phyloP scores from a whole-genome alignment of 2,888 invertebrate genomes.

The Anoplius nigerrimus region DNA sequence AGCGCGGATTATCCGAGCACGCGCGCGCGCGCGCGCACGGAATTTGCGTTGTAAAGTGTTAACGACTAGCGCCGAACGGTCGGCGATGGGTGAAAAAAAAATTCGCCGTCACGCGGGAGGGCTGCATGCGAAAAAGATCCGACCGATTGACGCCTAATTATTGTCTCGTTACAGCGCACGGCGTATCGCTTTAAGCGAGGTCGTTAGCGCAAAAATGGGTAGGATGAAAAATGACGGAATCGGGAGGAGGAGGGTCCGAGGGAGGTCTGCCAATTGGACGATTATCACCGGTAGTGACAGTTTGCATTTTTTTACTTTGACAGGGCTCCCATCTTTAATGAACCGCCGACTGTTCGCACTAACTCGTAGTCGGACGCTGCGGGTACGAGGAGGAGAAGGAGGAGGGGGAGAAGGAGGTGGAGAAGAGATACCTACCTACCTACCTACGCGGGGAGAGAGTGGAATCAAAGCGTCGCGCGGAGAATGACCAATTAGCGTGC shows the following conservation, averaged over 20 bases:
- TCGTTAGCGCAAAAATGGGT: too few species aligned
- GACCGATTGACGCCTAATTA: too few species aligned
- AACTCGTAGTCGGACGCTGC: too few species aligned
- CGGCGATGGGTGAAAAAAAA: constrained; percentile 6
- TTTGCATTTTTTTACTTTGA: too few species aligned
- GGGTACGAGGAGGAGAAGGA: neutral
- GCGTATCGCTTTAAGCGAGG: too few species aligned
- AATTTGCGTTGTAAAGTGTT: constrained; percentile 33
- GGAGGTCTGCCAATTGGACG: too few species aligned
- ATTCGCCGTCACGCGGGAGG: constrained; percentile 7
- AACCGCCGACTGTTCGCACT: too few species aligned
- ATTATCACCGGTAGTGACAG: too few species aligned
- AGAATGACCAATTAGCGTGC: constrained; percentile 58
- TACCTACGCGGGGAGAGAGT: neutral
- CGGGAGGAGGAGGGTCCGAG: too few species aligned
- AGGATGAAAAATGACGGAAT: too few species aligned
- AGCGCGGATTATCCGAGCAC: constrained; percentile 10
- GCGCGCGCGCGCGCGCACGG: constrained; percentile 10
- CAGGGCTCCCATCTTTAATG: too few species aligned
- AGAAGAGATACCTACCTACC: neutral
- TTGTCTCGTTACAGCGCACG: too few species aligned
- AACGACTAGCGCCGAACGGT: neutral
- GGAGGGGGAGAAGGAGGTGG: constrained; percentile 2
- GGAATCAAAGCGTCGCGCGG: constrained; percentile 41
- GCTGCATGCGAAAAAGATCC: neutral